Evolutionary conservation across 2,797 vertebrate genomes (phyloP), one percentile per base, ranked within the genome.

Genomic region (Hoplostethus atlanticus): DNA sequence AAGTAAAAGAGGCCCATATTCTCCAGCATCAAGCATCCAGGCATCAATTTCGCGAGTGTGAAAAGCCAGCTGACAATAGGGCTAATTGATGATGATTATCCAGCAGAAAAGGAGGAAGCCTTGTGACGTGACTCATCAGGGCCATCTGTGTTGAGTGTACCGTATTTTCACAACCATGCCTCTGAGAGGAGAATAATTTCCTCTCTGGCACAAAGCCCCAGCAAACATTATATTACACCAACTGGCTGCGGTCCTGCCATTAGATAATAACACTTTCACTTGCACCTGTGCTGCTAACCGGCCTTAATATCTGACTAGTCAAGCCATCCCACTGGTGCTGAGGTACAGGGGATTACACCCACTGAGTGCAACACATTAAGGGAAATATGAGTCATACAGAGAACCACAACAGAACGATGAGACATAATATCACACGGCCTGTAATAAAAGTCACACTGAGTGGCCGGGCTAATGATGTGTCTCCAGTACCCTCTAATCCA

Each of bases 71-170:
- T 81, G 80, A 91, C 91, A 90, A 89, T 85, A 59, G 88, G 81
- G 79, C 87, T 91, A 91, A 91, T 91, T 90, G 91, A 91, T 84
- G 86, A 88, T 86, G 84, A 88, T 91, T 91, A 91, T 86, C 81
- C 78, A 73, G 81, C 86, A 89, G 85, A 88, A 84, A 87, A 84
- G 57, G 68, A 91, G 85, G 85, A 89, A 88, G 86, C 84, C 87
- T 81, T 17, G 75, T 85, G 87, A 89, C 56, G 63, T 90, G 90
- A 91, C 83, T 89, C 91, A 89, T 83, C 56, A 21, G 1, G 62
- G 69, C 87, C 90, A 91, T 92, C 90, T 92, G 90, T 83, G 82
- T 40, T 21, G 10, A 79, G 73, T 70, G 68, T 68, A 86, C 85
- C 79, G 81, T 84, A 80, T 87, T 89, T 86, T 84, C 76, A 83